Base-by-base conservation (phyloP, 2,113 vertebrate genomes). In the Mixornis gularis region DNA sequence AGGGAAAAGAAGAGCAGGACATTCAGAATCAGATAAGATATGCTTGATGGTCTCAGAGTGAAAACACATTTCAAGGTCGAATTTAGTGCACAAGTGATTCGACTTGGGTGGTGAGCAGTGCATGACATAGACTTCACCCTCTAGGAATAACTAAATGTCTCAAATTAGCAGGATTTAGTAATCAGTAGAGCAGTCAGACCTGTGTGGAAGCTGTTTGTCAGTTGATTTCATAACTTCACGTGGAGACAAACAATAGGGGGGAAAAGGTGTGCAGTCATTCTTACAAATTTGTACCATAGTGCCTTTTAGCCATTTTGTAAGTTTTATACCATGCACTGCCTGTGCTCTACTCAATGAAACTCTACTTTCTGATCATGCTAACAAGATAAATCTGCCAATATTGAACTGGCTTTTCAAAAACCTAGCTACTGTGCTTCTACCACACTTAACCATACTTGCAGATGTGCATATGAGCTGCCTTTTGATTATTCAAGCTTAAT, bases 71-170 rank as follows among this genome's bases (percentile, higher is more conserved):
- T 91, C 4, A 36, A 66, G 19, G 20, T 7, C 25, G 0, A 68
- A 41, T 63, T 65, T 63, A 80, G 15, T 30, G 16, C 20, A 66
- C 10, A 51, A 38, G 6, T 0, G 0, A 56, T 71, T 81, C 3
- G 2, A 30, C 7, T 48, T 55, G 25, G 1, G 8, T n/a, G 4
- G 49, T 48, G 22, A 48, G 15, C 11, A 66, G 13, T 6, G 4
- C 9, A n/a, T 25, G 21, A 3, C 7, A 19, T 16, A 65, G 21
- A 32, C 18, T 68, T 68, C 11, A 64, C 21, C 12, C 5, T 52
- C 10, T 36, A 82, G 7, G 29, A 92, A 62, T 79, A 59, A 66
- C 38, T 48, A 62, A 49, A 62, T 55, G 2, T 59, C 52, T 80
- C 29, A 2, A 49, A 1, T 29, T 55, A 41, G 4, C 9, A 59